Conservation (phyloP, 2,888 invertebrate species). For the Neuroscelio doddi region DNA sequence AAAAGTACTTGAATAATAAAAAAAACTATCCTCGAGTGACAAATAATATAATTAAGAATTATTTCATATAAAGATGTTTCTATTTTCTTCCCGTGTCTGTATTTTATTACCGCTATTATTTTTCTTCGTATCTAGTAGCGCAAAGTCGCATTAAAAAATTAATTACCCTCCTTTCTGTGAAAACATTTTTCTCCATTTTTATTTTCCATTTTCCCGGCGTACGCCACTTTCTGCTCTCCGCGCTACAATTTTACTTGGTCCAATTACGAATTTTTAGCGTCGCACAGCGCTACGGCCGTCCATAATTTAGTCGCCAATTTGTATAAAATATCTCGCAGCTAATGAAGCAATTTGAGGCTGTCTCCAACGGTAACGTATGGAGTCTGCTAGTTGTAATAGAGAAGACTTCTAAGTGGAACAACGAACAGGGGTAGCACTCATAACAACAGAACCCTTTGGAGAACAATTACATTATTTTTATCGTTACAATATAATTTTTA, state of each 20-base stretch:
- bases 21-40: too few relatives aligned
- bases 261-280: constrained; percentile 64
- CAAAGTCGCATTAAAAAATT: constrained; percentile 2
- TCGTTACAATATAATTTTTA: too few relatives aligned
- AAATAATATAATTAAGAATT: too few relatives aligned
- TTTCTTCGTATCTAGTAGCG: neutral
- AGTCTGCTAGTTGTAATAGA: constrained; percentile 62
- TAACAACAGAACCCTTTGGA: too few relatives aligned
- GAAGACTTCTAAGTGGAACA: constrained; percentile 48
- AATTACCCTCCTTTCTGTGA: neutral
- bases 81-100: neutral
- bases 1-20: neutral
- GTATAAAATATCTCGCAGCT: constrained; percentile 70
- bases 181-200: neutral
- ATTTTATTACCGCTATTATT: neutral
- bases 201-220: neutral
- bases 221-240: constrained; percentile 5
- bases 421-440: constrained; percentile 47
- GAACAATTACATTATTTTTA: too few relatives aligned
- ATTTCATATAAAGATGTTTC: too few relatives aligned
- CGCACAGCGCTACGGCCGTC: constrained; percentile 20
- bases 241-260: constrained; percentile 52
- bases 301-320: constrained; percentile 70
- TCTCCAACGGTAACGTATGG: constrained; percentile 67
- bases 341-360: constrained; percentile 72